Evolutionary conservation across 2,797 vertebrate genomes (phyloP), one percentile per base, ranked within the genome.

Genomic region (Chelon labrosus): DNA sequence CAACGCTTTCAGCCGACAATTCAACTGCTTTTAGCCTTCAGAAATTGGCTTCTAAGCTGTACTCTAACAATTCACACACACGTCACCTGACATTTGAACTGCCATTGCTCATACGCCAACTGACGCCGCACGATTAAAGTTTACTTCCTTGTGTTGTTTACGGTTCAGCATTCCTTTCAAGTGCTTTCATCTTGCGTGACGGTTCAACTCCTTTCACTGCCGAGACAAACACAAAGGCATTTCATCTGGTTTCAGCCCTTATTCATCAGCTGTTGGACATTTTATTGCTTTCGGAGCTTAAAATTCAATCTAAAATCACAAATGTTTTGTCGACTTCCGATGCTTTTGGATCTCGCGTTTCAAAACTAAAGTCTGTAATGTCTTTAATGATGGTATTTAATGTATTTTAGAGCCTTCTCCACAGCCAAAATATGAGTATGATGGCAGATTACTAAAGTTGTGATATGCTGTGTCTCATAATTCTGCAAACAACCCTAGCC

Each of bases 161-260:
- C 12, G 6, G 42, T 44, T 44, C 16, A 13, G 2, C 14, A 5
- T 44, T 12, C 14, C 14, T 44, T 58, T 41, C 35, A 50, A 19
- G 46, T 41, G 55, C 35, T 68, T 58, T 58, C 37, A 58, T 58
- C 35, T 50, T 20, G 41, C 19, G 19, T 27, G 52, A 54, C 27
- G 10, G 17, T n/a, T 47, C 8, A 47, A 47, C 16, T 58, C 16
- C 20, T 25, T 52, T 55, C 4, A 17, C 5, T 17, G 16, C 22
- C 46, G 14, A 37, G 38, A 16, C 20, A 5, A n/a, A 31, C 38
- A 20, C n/a, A 2, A 5, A 5, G 25, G n/a, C 17, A n/a, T 17
- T n/a, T n/a, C 17, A 47, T 47, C 44, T 47, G 16, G 16, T n/a
- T 8, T 47, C 17, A 19, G 5, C 17, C n/a, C 46, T 1, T 10